These are phyloP conservation scores for Xestobium rufovillosum DNA, from an alignment of 2,888 invertebrate genomes.

Conservation along the genomic window DNA sequence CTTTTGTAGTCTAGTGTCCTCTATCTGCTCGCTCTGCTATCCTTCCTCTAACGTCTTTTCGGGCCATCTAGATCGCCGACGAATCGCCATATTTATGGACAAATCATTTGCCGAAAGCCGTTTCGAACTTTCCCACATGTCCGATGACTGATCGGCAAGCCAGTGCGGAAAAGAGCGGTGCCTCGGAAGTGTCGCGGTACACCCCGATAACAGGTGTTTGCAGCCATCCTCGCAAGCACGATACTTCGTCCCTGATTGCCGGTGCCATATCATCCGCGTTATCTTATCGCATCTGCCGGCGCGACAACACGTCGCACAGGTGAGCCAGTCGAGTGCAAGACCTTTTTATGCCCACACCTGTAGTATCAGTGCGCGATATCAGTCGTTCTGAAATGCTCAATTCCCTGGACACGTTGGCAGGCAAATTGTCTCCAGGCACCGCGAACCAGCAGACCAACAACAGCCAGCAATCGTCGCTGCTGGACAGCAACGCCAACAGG, in stretches of 20 bases:
- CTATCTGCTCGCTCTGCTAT: too few relatives aligned
- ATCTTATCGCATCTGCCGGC: conserved; percentile 27
- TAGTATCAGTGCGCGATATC: conserved; percentile 4
- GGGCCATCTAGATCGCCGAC: too few relatives aligned
- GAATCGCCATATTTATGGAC: too few relatives aligned
- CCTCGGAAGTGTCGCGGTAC: conserved; percentile 13
- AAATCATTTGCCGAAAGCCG: too few relatives aligned
- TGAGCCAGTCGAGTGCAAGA: conserved; percentile 19
- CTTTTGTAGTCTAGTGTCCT: too few relatives aligned
- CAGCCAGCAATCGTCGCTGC: conserved; percentile 41
- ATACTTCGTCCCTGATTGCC: too few relatives aligned
- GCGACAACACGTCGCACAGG: conserved; percentile 22
- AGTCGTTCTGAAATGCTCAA: conserved; percentile 63
- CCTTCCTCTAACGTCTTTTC: too few relatives aligned
- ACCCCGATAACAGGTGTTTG: conserved; percentile 1
- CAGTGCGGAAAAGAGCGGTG: conserved; percentile 12
- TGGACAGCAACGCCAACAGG: conserved; percentile 64
- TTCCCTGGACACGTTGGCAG: conserved; percentile 81
- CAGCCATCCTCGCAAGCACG: too few relatives aligned
- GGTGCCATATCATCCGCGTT: conserved; percentile 29
- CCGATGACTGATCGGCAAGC: conserved; percentile 15
- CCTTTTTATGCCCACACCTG: conserved; percentile 4
- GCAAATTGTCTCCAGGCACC: conserved; percentile 80
- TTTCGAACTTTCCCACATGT: too few relatives aligned
- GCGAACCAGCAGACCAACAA: conserved; percentile 37